Percentiles rank a stretch among this genome's conserved stretches.
Evolutionary conservation across 2,888 invertebrate species (phyloP).

Genomic region (Neuroscelio doddi): DNA sequence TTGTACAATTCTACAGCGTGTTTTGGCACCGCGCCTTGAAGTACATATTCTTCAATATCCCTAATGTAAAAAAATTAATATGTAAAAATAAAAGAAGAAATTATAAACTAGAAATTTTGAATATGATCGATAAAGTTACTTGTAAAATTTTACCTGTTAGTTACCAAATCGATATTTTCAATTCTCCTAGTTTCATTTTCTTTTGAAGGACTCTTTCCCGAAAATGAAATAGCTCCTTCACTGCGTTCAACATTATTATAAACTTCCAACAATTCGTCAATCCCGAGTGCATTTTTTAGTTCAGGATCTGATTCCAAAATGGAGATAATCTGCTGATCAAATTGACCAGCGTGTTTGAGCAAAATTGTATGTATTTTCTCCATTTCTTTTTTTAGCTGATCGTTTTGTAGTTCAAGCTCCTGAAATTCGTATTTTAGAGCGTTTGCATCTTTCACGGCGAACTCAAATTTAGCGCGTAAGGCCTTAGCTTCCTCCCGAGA

Average conservation of each 20-base stretch:
- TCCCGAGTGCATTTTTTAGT: constrained; percentile 59
- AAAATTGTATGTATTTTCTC: constrained; percentile 82
- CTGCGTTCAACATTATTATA: constrained; percentile 60
- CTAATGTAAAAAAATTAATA: constrained; percentile 39
- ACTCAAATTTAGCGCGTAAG: constrained; percentile 85
- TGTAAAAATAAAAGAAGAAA: neutral
- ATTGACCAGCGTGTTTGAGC: constrained; percentile 81
- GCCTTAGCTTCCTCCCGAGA: constrained; percentile 92
- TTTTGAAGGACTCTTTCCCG: constrained; percentile 45
- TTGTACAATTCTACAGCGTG: constrained; percentile 74
- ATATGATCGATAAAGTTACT: neutral
- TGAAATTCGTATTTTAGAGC: constrained; percentile 84
- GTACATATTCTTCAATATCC: constrained; percentile 77
- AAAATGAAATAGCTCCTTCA: constrained; percentile 50
- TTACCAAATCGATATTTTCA: constrained; percentile 22
- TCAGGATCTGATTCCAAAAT: constrained; percentile 66
- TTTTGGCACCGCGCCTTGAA: constrained; percentile 79
- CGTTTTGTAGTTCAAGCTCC: constrained; percentile 84
- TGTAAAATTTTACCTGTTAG: constrained; percentile 22
- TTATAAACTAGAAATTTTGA: constrained; percentile 2
- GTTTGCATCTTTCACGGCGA: constrained; percentile 83
- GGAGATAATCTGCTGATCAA: constrained; percentile 74
- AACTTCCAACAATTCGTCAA: constrained; percentile 61
- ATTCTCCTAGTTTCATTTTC: constrained; percentile 34
- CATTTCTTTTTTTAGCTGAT: constrained; percentile 85